Evolutionary conservation across 1,140 invertebrate species (phyloP), one percentile per base, ranked within the genome.

Genomic region (Drosophila lacteicornis): DNA sequence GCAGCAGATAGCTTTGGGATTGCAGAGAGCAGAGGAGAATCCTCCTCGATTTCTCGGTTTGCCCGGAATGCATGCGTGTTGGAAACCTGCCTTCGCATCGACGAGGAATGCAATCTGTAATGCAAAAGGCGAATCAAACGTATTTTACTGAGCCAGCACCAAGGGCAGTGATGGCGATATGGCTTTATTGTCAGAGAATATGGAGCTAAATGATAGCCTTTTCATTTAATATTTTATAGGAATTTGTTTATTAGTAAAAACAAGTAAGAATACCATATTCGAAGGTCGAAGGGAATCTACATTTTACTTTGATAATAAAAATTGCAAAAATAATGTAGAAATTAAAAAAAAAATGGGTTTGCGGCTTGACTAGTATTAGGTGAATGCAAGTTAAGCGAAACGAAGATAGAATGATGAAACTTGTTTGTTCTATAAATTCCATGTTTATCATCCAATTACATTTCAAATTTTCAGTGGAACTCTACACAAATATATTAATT

Each of bases 31-130:
- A 30, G 61, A 27, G 45, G 12, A 45, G 66, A 47, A 36, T 38
- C 17, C 38, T 38, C 27, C 27, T 13, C 38, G 36, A 43, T 57
- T 69, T 33, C 40, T 25, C 57, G 27, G n/a, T 49, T 59, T 25
- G 22, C 38, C 53, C 66, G n/a, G 69, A 73, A 73, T 73, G 53
- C 85, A 79, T 67, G 75, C 66, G 62, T 60, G 50, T 46, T 59
- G 53, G 62, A 77, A 76, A 71, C 50, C 53, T 77, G 74, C 50
- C 53, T 77, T 30, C 40, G 38, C 55, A 77, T 77, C 55, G 56
- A 56, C 36, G 42, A 49, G 67, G 59, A 88, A 88, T 88, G 84
- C 85, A 88, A 90, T 90, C 81, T 82, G 85, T 76, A 88, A 88
- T 90, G 85, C 85, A 88, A 88, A 88, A 81, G 85, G 75, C 81